A percentile compares a stretch with the other conserved stretches of the same genome.
Evolutionary conservation across 2,113 vertebrate species (phyloP).

Genomic region (Scortum barcoo): DNA sequence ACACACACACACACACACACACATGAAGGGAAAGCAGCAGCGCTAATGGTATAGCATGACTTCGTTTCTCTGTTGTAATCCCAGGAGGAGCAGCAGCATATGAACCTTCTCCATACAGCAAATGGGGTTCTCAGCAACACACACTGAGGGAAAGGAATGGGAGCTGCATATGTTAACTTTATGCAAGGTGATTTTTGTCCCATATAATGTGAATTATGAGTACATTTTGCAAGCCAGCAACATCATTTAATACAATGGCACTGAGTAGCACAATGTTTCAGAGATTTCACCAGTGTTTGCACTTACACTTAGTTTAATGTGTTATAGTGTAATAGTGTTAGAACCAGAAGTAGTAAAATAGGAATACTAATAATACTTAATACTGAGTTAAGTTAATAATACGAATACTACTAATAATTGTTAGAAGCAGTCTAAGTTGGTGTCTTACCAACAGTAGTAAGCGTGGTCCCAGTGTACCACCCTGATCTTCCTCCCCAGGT

Average conservation of each 20-base stretch:
- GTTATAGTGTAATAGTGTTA: no score
- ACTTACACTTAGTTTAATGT: no score
- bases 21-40: conserved; percentile 53
- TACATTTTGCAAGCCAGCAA: no score
- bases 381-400: no score
- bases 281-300: neutral
- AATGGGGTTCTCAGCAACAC: conserved; percentile 41
- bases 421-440: neutral
- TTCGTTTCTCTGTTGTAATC: conserved; percentile 64
- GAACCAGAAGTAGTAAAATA: no score
- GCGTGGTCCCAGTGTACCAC: conserved; percentile 94
- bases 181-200: neutral
- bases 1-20: conserved; percentile 3
- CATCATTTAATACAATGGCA: neutral
- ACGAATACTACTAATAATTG: no score
- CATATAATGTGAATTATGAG: no score
- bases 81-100: conserved; percentile 66
- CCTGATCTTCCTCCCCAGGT: conserved; percentile 95
- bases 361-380: no score
- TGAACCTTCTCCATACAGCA: conserved; percentile 41
- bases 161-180: conserved; percentile 1
- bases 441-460: conserved; percentile 90
- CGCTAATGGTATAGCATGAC: conserved; percentile 50
- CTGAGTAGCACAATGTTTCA: no score
- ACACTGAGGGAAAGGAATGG: conserved; percentile 7